Base-by-base conservation (phyloP, 2,888 invertebrate genomes). In the Mesopsocus fuscifrons region DNA sequence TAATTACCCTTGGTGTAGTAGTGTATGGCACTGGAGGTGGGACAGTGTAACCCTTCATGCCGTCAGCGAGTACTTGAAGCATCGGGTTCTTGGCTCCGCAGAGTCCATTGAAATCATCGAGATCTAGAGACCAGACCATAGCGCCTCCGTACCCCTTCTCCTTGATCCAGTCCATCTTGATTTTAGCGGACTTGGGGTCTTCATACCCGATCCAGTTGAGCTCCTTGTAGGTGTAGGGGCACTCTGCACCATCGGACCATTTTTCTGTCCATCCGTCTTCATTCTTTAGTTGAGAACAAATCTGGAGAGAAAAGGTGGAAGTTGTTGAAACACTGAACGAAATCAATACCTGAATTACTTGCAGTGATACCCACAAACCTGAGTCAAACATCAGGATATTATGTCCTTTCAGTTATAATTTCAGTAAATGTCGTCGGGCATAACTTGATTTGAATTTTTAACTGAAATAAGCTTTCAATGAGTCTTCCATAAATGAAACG, bases 51-150 rank as follows among this genome's bases (percentile, higher is more conserved):
- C 66, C 62, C 45, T 69, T 70, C 81, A 89, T 79, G 52, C 72
- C 75, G 18, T 74, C 67, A 53, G 78, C 62, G 40, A 89, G 63
- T 42, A 83, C 69, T 47, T 77, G 74, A 48, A 80, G 77, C 6
- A 89, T 62, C 0, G 76, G 70, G 58, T 88, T 84, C 53, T 72
- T 69, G 1, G 72, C 67, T 0, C 88, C 88, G 53, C 89, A 89
- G 1, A 83, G 57, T 1, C 85, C 87, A 45, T 70, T 69, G 57
- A 87, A 89, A 58, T 89, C 89, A 46, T 91, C 89, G 87, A 88
- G 85, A 51, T 84, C 84, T 40, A 88, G 77, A 18, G 89, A 88
- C 89, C 89, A 89, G 15, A 75, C 79, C 89, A 89, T 89, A 1
- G 84, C 87, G 0, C 89, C 89, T 0, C 77, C 77, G 54, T 81